Base-by-base conservation (phyloP, 1,140 invertebrate species). In the Nymphalis io region DNA sequence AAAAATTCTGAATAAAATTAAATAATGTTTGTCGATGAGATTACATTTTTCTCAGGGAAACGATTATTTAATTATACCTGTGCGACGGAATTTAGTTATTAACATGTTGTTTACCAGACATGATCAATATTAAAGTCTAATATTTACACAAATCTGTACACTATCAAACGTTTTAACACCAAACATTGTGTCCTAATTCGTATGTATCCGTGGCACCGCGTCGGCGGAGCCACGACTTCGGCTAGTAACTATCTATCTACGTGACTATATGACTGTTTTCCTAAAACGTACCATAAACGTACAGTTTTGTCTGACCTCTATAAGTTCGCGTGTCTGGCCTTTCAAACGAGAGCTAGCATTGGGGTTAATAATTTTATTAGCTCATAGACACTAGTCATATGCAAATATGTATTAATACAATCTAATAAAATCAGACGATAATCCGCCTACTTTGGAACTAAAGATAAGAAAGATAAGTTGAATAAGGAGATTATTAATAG, bases 91-190 rank as follows among this genome's bases (percentile, higher is more conserved):
- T 83, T 74, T 75, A 76, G 64, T 80, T 79, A 79, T 81, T 82
- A 87, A 78, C 75, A 84, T 78, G 64, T 82, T 68, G 75, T 73
- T 79, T 83, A 74, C 74, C 82, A 87, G 82, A 84, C 85, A 82
- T 80, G 73, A 81, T 83, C 83, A 89, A 89, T 87, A 88, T 83
- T 84, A 76, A 74, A 67, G 57, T 69, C 65, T 65, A 82, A 83
- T 87, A 85, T 90, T 90, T 86, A 83, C 83, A 78, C 72, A 81
- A 83, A 86, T 84, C 83, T 83, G 83, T 88, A 87, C 78, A 87
- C 78, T 83, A 85, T 87, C 81, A 79, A 72, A 82, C 83, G 75
- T 90, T 90, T 90, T 90, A 87, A 87, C 86, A 84, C 86, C 84
- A 85, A 88, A 88, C 82, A 88, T 72, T 74, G 73, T 75, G 74